phyloP scores from a whole-genome alignment of 2,797 vertebrate genomes.

The Chaenodraco wilsoni region DNA sequence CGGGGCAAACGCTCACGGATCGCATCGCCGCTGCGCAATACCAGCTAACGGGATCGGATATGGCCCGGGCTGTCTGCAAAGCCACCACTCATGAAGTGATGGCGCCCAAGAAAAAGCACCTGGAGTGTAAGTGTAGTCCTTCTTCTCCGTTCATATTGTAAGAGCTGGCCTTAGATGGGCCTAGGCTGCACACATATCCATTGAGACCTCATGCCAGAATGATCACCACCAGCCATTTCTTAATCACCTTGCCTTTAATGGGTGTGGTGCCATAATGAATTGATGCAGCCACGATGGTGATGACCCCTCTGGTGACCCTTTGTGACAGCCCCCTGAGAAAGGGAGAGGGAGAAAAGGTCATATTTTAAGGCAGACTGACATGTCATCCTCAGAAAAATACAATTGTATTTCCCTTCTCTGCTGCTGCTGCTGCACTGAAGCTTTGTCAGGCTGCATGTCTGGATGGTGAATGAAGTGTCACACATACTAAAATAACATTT shows the following conservation, averaged over 20 bases:
- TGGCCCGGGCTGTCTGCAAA: constrained; percentile 98
- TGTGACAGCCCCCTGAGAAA: constrained; percentile 38
- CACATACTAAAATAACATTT: not conserved
- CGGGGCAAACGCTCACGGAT: constrained; percentile 99
- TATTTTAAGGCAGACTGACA: constrained; percentile 48
- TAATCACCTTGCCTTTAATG: constrained; percentile 41
- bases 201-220: constrained; percentile 30
- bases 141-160: constrained; percentile 25
- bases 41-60: constrained; percentile 98
- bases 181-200: constrained; percentile 2
- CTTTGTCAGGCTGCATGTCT: not conserved
- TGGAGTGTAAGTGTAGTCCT: constrained; percentile 95
- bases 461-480: not conserved
- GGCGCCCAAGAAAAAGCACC: constrained; percentile 99
- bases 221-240: constrained; percentile 11
- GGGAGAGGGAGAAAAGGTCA: constrained; percentile 26
- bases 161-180: not conserved
- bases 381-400: constrained; percentile 13
- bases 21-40: constrained; percentile 99
- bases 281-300: constrained; percentile 54
- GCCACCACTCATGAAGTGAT: constrained; percentile 99
- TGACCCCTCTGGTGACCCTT: constrained; percentile 65
- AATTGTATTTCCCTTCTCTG: constrained; percentile 5
- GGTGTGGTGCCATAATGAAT: constrained; percentile 62
- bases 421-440: not conserved